Conservation (phyloP, 2,113 vertebrate genomes). For the Thermophis baileyi region DNA sequence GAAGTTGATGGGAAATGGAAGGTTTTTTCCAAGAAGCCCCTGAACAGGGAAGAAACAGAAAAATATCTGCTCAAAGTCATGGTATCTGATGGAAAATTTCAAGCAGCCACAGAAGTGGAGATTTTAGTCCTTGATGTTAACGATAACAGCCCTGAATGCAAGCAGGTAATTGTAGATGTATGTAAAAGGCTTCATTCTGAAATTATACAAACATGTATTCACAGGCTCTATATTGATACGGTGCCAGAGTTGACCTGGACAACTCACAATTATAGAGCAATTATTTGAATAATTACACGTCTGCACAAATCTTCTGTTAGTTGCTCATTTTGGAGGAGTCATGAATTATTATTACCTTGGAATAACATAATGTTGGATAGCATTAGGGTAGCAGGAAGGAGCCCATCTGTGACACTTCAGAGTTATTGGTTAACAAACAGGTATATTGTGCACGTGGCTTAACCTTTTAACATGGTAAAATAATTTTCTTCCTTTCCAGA, state of each 20-base stretch:
- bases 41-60: slow-evolving; percentile 86
- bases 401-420: background rate
- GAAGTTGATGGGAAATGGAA: slow-evolving; percentile 83
- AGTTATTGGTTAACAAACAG: background rate
- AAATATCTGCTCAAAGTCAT: slow-evolving; percentile 82
- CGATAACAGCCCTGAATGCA: slow-evolving; percentile 92
- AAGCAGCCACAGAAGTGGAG: slow-evolving; percentile 79
- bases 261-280: background rate
- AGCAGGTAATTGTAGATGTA: slow-evolving; percentile 74
- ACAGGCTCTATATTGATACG: background rate
- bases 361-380: background rate
- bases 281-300: background rate
- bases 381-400: background rate
- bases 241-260: background rate
- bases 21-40: slow-evolving; percentile 77
- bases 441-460: background rate
- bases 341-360: background rate
- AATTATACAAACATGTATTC: background rate
- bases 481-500: slow-evolving; percentile 65
- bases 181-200: background rate
- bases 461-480: background rate
- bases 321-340: background rate
- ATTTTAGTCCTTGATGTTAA: slow-evolving; percentile 92
- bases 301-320: background rate
- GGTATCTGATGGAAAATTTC: slow-evolving; percentile 91